Percentiles rank a stretch among this genome's conserved stretches.
Conservation (phyloP, 2,797 vertebrate genomes). For the Orientallactaga sibirica region DNA sequence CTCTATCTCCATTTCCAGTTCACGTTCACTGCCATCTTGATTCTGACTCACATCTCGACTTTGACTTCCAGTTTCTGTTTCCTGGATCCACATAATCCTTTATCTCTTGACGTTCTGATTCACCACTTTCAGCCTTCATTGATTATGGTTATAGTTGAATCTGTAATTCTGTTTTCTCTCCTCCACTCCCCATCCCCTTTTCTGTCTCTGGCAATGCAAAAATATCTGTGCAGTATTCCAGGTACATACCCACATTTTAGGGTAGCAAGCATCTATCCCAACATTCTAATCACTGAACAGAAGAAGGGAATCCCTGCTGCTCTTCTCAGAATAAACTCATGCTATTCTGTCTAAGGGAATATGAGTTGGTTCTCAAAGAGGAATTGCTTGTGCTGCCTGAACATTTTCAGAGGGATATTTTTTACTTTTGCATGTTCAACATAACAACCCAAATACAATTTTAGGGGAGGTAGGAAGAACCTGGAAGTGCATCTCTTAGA, state of each 20-base stretch:
- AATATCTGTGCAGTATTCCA: not conserved
- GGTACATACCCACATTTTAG: not conserved
- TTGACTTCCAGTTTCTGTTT: not conserved
- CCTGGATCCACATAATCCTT: not conserved
- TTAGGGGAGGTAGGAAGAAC: constrained; percentile 77
- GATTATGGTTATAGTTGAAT: not conserved
- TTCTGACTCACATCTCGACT: constrained; percentile 2
- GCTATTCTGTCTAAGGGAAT: constrained; percentile 30
- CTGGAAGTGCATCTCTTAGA: constrained; percentile 75
- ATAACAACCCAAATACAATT: constrained; percentile 79
- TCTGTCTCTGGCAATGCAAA: not conserved
- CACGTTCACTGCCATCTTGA: not conserved
- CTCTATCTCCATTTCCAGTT: not conserved
- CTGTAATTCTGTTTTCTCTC: constrained; percentile 7
- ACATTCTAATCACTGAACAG: not conserved
- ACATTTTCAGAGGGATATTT: constrained; percentile 73
- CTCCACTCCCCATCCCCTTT: not conserved
- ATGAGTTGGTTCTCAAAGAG: constrained; percentile 58
- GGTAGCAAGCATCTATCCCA: not conserved
- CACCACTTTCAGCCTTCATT: not conserved
- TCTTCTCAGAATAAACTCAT: constrained; percentile 59
- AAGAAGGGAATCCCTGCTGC: constrained; percentile 28
- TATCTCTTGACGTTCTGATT: not conserved
- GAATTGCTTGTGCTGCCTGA: constrained; percentile 47
- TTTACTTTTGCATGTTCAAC: constrained; percentile 71